Evolutionary conservation across 2,797 vertebrate species (phyloP).

Genomic region (Pempheris klunzingeri): DNA sequence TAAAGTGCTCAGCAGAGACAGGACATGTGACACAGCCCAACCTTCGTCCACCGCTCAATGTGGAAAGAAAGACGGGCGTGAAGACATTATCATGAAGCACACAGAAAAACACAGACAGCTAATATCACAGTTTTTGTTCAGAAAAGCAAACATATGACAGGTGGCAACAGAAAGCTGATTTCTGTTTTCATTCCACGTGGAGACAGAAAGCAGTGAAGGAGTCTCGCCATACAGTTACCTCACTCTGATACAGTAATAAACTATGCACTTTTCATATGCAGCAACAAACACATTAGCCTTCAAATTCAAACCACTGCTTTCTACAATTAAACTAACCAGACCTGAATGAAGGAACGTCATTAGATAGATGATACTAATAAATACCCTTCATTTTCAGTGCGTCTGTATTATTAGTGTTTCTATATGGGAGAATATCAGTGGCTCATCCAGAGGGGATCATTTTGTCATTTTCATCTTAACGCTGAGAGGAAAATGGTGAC

Average conservation of each 20-base stretch:
- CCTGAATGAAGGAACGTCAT: neutral
- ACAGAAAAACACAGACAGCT: neutral
- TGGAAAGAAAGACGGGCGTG: neutral
- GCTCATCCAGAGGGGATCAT: neutral
- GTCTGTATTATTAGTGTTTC: no score
- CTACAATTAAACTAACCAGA: neutral
- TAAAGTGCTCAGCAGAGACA: constrained; percentile 37
- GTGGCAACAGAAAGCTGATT: no score
- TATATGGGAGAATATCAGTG: neutral
- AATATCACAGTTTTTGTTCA: neutral
- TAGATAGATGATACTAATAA: neutral
- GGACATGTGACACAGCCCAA: constrained; percentile 12
- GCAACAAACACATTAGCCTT: neutral
- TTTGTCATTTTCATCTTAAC: neutral
- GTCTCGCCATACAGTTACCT: neutral
- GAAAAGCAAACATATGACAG: no score
- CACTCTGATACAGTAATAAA: neutral
- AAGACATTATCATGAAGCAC: neutral
- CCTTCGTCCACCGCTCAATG: neutral
- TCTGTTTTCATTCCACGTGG: no score
- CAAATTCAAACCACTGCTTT: neutral
- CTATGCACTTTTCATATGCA: neutral
- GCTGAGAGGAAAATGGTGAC: neutral
- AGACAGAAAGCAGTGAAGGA: neutral
- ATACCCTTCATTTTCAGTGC: constrained; percentile 7